A percentile compares a stretch with the other conserved stretches of the same genome.
Evolutionary conservation across 2,888 invertebrate genomes (phyloP).

Genomic region (Paralinhomoeus sp.): DNA sequence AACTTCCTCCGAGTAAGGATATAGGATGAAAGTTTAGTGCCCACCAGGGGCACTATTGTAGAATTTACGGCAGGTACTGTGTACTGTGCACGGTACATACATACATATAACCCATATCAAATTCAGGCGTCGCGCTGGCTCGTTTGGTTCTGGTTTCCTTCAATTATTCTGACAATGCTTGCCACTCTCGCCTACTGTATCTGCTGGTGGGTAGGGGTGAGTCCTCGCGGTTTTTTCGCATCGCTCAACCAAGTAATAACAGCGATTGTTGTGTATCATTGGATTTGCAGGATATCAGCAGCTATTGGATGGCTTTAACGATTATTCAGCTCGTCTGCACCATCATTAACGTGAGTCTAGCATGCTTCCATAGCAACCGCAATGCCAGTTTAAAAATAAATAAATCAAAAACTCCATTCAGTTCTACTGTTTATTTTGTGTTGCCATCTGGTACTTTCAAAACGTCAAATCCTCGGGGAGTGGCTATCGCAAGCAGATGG

Average conservation of each 20-base stretch:
- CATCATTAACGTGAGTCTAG: slow-evolving; percentile 16
- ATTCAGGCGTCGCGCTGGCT: slow-evolving; percentile 9
- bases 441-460: background rate
- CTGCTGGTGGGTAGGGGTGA: slow-evolving; percentile 12
- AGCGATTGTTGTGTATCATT: no score
- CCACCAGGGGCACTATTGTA: no score
- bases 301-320: slow-evolving; percentile 22
- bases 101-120: no score
- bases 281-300: slow-evolving; percentile 4
- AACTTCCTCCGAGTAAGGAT: no score
- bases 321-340: slow-evolving; percentile 21
- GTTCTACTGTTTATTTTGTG: background rate
- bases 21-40: no score
- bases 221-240: background rate
- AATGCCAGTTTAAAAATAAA: background rate
- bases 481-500: no score
- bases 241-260: no score
- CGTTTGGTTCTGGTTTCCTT: slow-evolving; percentile 23
- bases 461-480: no score
- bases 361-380: background rate
- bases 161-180: slow-evolving; percentile 17
- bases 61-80: no score
- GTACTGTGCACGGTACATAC: no score
- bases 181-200: slow-evolving; percentile 20
- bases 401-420: background rate